Conservation (phyloP, 2,113 vertebrate species). For the Trochalopteron elliotii region DNA sequence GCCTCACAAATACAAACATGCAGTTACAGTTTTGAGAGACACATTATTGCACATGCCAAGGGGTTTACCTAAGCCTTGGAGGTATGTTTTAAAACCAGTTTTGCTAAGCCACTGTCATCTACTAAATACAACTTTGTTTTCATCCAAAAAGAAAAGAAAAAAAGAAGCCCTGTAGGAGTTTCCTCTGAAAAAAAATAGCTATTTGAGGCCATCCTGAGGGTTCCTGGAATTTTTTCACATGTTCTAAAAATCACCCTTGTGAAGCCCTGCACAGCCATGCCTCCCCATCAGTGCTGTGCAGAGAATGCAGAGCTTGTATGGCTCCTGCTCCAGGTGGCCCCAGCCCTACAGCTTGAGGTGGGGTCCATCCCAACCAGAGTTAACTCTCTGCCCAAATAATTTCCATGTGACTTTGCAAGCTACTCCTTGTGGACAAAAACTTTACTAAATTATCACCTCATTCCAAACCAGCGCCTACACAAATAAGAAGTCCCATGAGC, state of each 20-base stretch:
- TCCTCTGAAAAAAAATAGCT: not conserved
- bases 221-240: not conserved
- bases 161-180: not conserved
- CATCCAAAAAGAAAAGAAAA: not conserved
- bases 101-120: not conserved
- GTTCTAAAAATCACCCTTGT: not conserved
- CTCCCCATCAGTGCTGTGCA: not conserved
- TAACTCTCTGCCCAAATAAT: not conserved
- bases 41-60: not conserved
- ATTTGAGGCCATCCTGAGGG: not conserved
- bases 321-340: not conserved
- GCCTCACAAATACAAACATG: not conserved
- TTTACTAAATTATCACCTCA: not conserved
- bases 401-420: not conserved
- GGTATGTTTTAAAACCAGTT: not conserved
- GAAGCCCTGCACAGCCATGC: not conserved
- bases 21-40: not conserved
- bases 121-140: not conserved
- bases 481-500: not conserved
- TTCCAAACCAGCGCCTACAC: not conserved
- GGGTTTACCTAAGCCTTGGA: not conserved
- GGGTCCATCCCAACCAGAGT: not conserved
- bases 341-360: not conserved
- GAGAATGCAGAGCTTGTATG: not conserved
- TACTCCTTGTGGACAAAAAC: not conserved